These are phyloP conservation scores for Mustela lutreola DNA, from an alignment of 2,113 vertebrate species.

Conservation along the genomic window DNA sequence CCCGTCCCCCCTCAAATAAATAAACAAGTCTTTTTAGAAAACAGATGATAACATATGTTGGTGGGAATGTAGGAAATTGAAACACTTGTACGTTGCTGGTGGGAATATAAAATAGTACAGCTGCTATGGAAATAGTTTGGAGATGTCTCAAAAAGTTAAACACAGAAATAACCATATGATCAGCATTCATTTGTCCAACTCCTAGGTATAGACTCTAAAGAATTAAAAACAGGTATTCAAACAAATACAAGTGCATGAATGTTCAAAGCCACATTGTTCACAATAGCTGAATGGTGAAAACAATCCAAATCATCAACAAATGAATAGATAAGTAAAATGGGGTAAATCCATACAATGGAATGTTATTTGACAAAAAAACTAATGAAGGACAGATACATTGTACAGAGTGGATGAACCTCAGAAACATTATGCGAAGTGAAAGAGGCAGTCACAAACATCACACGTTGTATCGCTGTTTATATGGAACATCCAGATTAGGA, in stretches of 20 bases:
- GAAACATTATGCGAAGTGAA: background rate
- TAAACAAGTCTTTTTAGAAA: background rate
- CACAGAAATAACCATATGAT: background rate
- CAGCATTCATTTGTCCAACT: background rate
- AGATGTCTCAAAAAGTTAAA: background rate
- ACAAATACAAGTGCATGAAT: background rate
- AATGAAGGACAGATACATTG: background rate
- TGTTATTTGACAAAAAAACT: background rate
- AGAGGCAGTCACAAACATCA: background rate
- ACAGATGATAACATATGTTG: background rate
- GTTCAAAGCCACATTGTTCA: background rate
- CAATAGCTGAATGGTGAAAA: background rate
- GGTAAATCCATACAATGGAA: background rate
- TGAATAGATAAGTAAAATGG: background rate
- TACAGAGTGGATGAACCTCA: background rate
- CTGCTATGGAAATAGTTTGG: background rate
- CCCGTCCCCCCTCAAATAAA: background rate
- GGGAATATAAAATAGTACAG: background rate
- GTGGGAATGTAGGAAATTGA: background rate
- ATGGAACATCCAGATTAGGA: background rate
- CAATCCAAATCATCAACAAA: background rate
- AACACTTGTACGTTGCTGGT: background rate
- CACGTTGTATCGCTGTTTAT: background rate
- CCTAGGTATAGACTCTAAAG: background rate
- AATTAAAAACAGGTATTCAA: constrained; percentile 25